Conservation (phyloP, 2,797 vertebrate genomes). For the Micromesistius poutassou region DNA sequence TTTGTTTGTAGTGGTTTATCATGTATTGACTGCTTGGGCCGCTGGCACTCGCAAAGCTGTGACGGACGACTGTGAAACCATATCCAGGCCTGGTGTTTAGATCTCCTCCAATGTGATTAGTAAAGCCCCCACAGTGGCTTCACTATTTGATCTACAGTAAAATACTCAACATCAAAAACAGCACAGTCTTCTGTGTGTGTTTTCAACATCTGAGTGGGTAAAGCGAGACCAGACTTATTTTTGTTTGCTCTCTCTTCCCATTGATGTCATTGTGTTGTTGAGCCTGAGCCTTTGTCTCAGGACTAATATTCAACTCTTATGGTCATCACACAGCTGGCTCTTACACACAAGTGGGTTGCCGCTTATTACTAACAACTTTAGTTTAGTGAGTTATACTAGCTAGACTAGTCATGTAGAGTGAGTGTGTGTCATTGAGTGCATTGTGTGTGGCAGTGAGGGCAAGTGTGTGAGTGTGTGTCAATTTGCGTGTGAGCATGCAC, state of each 20-base stretch:
- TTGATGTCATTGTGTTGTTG: not conserved
- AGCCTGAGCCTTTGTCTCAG: not conserved
- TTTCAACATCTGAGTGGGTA: not conserved
- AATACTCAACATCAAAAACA: not conserved
- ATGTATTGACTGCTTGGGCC: not conserved
- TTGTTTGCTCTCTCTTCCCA: not conserved
- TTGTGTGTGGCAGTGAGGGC: not conserved
- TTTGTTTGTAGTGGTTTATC: not conserved
- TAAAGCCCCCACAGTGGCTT: not conserved
- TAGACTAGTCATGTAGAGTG: conserved; percentile 7
- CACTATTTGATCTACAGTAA: not conserved
- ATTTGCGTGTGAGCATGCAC: conserved; percentile 11
- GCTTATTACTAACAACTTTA: conserved; percentile 30
- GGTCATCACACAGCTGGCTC: not conserved
- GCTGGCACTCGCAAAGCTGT: not conserved
- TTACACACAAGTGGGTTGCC: not conserved
- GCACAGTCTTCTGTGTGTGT: not conserved
- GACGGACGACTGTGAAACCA: not conserved
- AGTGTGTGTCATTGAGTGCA: not conserved
- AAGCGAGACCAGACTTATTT: not conserved
- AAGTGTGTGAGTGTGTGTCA: conserved; percentile 14
- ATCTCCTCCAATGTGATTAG: not conserved
- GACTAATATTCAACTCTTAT: not conserved
- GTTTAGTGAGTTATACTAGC: conserved; percentile 8
- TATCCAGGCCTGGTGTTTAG: not conserved